Base-by-base conservation (phyloP, 2,888 invertebrate genomes). In the Nephrocerus scutellatus region DNA sequence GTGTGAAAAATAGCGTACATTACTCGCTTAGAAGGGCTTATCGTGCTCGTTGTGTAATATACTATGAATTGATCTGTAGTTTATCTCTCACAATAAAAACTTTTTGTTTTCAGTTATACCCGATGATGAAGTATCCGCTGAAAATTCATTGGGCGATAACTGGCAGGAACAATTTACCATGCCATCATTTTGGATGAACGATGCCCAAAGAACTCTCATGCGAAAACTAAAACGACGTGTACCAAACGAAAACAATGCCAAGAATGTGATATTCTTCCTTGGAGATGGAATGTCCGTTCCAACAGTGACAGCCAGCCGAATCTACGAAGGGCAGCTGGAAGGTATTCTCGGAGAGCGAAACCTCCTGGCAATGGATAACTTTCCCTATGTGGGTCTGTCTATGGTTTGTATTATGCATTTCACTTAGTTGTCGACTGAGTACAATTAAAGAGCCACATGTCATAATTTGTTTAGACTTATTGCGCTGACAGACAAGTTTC, bases 221-320 rank as follows among this genome's bases (percentile, higher is more conserved):
- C 49, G 60, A 19, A 66, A 71, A 33, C 44, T 62, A 13, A 46
- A 51, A 12, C 48, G 43, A 7, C n/a, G n/a, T n/a, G n/a, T n/a
- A 4, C 37, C 49, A 4, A 66, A 64, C 39, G 68, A 56, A 1
- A 73, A 72, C 35, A 64, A 68, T 45, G 82, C 82, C 1, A 80
- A 78, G 58, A 89, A 88, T 64, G 72, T 86, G 1, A 84, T 89
- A 38, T 62, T 88, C 36, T 87, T 88, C 55, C 68, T 90, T 4
- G 89, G 89, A 1, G 90, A 90, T 60, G 84, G 84, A 26, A 82
- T 84, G 82, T 80, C 82, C 13, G 64, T 82, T 34, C 71, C 80
- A 3, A 84, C 83, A 5, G 63, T 81, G 34, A 74, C 79, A 5
- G 82, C 80, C 2, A 74, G 79, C 18, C 72, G 83, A 49, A 75